phyloP scores from a whole-genome alignment of 2,888 invertebrate species.

The Megamerina dolium region DNA sequence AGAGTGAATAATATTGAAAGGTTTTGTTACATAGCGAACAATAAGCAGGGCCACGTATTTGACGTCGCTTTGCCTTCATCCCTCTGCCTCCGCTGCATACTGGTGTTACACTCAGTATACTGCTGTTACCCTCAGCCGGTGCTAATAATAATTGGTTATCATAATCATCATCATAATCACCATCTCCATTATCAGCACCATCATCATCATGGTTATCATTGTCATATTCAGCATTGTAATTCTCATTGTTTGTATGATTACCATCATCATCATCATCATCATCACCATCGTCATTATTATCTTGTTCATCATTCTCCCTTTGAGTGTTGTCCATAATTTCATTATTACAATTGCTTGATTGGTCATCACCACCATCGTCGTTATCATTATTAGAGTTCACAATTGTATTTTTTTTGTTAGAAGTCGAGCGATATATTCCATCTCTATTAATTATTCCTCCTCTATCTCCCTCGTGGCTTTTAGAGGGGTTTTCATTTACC shows the following conservation, averaged over 20 bases:
- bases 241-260: too few species aligned
- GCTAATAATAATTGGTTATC: constrained; percentile 19
- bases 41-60: constrained; percentile 30
- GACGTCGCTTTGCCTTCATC: constrained; percentile 24
- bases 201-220: constrained; percentile 11
- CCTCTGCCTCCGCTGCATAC: constrained; percentile 2
- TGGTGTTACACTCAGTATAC: neutral
- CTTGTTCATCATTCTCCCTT: neutral
- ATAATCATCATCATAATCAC: constrained; percentile 15
- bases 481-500: too few species aligned
- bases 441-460: constrained; percentile 9
- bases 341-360: too few species aligned
- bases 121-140: constrained; percentile 14
- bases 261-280: constrained; percentile 1
- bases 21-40: constrained; percentile 32
- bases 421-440: constrained; percentile 1
- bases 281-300: constrained; percentile 1
- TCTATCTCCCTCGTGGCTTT: constrained; percentile 4
- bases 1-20: constrained; percentile 31
- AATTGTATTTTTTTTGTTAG: constrained; percentile 7
- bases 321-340: neutral
- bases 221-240: neutral
- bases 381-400: constrained; percentile 3
- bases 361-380: too few species aligned
- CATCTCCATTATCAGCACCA: neutral